phyloP scores from a whole-genome alignment of 2,888 invertebrate genomes.

The Liodrosophila aerea region DNA sequence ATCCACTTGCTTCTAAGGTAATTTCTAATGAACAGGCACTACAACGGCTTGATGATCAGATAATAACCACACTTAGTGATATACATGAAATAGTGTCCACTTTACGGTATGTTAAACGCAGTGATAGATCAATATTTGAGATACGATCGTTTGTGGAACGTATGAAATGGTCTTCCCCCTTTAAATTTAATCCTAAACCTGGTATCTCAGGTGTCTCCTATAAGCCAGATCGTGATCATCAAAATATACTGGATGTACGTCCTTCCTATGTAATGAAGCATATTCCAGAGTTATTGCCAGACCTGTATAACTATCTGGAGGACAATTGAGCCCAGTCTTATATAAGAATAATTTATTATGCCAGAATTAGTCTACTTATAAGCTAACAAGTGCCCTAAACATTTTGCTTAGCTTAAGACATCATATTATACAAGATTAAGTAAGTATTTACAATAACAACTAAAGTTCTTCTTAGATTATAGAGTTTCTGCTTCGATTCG shows the following conservation, averaged over 20 bases:
- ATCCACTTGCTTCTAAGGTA: background rate
- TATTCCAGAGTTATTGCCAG: background rate
- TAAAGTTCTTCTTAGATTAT: background rate
- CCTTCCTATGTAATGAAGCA: too few species aligned
- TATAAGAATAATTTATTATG: slow-evolving; percentile 68
- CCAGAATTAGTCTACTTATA: slow-evolving; percentile 67
- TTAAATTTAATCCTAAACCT: background rate
- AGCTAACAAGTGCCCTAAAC: slow-evolving; percentile 52
- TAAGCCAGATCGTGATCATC: too few species aligned
- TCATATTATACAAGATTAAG: slow-evolving; percentile 29
- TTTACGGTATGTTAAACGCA: slow-evolving; percentile 4
- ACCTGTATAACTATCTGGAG: slow-evolving; percentile 20
- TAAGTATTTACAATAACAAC: slow-evolving; percentile 53
- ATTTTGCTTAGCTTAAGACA: slow-evolving; percentile 32
- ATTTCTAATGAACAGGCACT: slow-evolving; percentile 2
- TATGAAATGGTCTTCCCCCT: slow-evolving; percentile 2
- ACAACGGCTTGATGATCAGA: slow-evolving; percentile 22
- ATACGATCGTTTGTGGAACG: slow-evolving; percentile 16
- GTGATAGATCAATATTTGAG: background rate
- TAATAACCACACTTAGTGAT: slow-evolving; percentile 27
- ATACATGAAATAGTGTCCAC: slow-evolving; percentile 27
- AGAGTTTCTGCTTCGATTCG: too few species aligned
- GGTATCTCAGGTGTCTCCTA: too few species aligned
- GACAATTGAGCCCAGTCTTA: slow-evolving; percentile 1
- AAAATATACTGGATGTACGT: too few species aligned